Base-by-base conservation (phyloP, 37 sponge, comb jelly and placozoan genomes). In the Oopsacas minuta region DNA sequence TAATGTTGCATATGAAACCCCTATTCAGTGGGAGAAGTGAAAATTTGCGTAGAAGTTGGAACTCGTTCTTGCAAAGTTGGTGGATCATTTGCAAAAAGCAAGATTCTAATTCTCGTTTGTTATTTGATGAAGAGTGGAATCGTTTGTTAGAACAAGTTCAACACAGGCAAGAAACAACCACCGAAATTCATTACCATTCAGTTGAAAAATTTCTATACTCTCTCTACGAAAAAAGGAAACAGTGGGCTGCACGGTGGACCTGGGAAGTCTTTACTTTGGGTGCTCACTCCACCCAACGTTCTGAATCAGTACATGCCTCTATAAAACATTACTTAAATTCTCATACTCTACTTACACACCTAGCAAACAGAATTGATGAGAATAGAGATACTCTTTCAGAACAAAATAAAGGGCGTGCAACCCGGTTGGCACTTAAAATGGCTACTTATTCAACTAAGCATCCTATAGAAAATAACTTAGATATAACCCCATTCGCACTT, bases 241-340 rank as follows among this genome's bases (percentile, higher is more conserved):
- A 61, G 28, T 61, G 75, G 75, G 75, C 75, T 61, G 75, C 75
- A 32, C 75, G 75, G 28, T 61, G 75, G 75, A 61, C 75, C 28
- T 61, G 75, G 75, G 32, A 61, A 12, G 32, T 32, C 28, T n/a
- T 61, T 32, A 61, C 75, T 34, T 61, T 61, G 30, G 75, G 75
- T 5, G 75, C 75, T 7, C 75, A 61, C 28, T 61, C 75, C 22
- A 61, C 75, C 30, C 75, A 61, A n/a, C 75, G 75, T 34, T 61
- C 75, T 32, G 75, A 61, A 34, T 61, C 75, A 61, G 75, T 61
- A 61, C 75, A 61, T 12, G 22, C 75, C 22, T 61, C 28, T n/a
- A 61, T 61, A 20, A 61, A 61, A n/a, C 75, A 61, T 25, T 61
- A 32, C 75, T 34, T 61, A 34, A 61, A 12, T 61, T 61, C 75